Base-by-base conservation (phyloP, 2,888 invertebrate species). In the Troides oblongomaculatus region DNA sequence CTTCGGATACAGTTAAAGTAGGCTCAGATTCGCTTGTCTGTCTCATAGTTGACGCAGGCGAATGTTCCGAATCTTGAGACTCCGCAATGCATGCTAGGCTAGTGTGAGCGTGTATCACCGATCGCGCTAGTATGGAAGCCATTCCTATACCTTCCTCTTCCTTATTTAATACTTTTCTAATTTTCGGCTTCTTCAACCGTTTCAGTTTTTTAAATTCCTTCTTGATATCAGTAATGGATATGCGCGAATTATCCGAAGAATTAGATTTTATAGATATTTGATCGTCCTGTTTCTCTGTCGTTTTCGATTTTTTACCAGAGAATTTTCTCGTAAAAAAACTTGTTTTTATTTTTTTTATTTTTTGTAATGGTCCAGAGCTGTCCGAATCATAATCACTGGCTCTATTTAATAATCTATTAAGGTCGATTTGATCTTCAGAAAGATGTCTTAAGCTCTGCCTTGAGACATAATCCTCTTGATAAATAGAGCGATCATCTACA, bases 51-150 rank as follows among this genome's bases (percentile, higher is more conserved):
- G 90, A 89, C 36, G 82, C 79, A 0, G 91, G 87, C 7, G 93
- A 92, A 64, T 85, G 82, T 71, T 91, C 92, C 0, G 92, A 90
- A 78, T 93, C 93, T 76, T 92, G 93, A 2, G 88, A 88, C 78
- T 94, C 94, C 8, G 93, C 89, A 60, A 94, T 94, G 76, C 93
- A 93, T 72, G 94, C 93, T 21, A 94, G 85, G 78, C 93, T 94
- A 6, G 93, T 93, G 60, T 93, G 93, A 6, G 93, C 94, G 69
- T 93, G 93, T 75, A 94, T 93, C 1, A 95, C 93, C 2, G 95
- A 95, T 72, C 94, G 90, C 12, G 95, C 95, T 23, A 96, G 84
- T 62, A 95, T 89, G 18, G 95, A 94, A 0, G 95, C 95, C 93
- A 96, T 95, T 1, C 94, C 93, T 66, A 93, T 93, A 1, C 93